These are phyloP conservation scores for Proctacanthus coquilletti DNA, from an alignment of 1,140 invertebrate genomes.

Conservation along the genomic window DNA sequence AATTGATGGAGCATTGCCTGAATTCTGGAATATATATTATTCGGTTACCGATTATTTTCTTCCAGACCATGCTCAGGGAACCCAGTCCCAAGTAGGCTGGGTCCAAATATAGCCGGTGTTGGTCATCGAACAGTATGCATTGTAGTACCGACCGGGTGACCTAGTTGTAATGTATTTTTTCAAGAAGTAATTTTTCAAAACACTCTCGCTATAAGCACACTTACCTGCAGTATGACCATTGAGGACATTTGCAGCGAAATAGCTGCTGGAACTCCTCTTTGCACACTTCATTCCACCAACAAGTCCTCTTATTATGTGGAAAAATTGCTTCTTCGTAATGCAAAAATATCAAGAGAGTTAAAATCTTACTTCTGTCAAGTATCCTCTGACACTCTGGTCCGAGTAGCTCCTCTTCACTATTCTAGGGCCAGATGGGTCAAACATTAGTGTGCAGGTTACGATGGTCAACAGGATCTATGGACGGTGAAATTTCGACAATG, in stretches of 20 bases:
- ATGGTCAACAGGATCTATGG: conserved; percentile 12
- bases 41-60: too few species aligned
- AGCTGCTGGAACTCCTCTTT: conserved; percentile 78
- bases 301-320: conserved; percentile 48
- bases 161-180: conserved; percentile 12
- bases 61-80: conserved; percentile 7
- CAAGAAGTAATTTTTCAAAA: conserved; percentile 2
- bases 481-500: too few species aligned
- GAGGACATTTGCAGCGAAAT: conserved; percentile 72
- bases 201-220: conserved; percentile 2
- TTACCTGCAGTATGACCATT: conserved; percentile 69
- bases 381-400: conserved; percentile 61
- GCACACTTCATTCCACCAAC: conserved; percentile 87
- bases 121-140: conserved; percentile 78
- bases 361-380: conserved; percentile 55
- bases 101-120: conserved; percentile 80
- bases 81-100: conserved; percentile 49
- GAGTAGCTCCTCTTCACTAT: conserved; percentile 52
- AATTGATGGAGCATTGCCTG: too few species aligned
- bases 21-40: too few species aligned
- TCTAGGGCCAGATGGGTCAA: neutral
- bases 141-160: conserved; percentile 72
- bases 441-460: conserved; percentile 3
- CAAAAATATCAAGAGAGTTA: neutral
- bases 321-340: neutral